Conservation (phyloP, 1,140 invertebrate genomes). For the Panagrolaimus sp. region DNA sequence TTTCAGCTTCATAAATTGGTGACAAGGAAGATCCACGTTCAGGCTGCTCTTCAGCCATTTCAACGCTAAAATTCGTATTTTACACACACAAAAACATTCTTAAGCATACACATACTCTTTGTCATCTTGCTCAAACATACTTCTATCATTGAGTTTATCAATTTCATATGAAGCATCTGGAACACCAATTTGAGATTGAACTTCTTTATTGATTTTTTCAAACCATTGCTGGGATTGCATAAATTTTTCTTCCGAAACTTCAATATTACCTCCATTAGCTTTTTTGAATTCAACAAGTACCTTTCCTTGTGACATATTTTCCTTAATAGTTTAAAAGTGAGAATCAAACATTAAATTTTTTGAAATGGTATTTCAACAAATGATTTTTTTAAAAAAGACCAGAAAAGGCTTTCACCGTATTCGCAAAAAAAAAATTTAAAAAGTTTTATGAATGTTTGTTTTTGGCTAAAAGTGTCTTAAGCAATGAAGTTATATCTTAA, state of each 20-base stretch:
- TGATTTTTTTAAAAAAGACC: no score
- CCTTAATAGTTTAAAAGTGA: neutral
- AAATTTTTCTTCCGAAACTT: neutral
- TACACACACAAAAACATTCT: neutral
- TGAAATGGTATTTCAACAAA: no score
- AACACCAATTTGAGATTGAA: neutral
- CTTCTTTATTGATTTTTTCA: neutral
- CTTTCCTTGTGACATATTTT: neutral
- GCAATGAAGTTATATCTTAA: no score
- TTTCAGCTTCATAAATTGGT: neutral
- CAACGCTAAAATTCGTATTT: neutral
- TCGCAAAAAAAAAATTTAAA: no score
- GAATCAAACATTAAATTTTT: neutral
- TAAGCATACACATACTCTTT: neutral
- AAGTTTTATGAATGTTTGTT: no score
- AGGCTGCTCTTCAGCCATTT: neutral
- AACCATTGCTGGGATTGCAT: neutral
- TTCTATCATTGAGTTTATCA: neutral
- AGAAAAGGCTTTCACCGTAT: no score
- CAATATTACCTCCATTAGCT: neutral
- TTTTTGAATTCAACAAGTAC: constrained; percentile 1
- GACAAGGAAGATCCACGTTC: neutral
- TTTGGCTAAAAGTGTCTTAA: no score
- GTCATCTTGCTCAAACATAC: neutral
- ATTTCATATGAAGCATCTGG: neutral